Percentiles rank a stretch among this genome's conserved stretches.
Evolutionary conservation across 2,888 invertebrate genomes (phyloP).

Genomic region (Myopa tessellatipennis): DNA sequence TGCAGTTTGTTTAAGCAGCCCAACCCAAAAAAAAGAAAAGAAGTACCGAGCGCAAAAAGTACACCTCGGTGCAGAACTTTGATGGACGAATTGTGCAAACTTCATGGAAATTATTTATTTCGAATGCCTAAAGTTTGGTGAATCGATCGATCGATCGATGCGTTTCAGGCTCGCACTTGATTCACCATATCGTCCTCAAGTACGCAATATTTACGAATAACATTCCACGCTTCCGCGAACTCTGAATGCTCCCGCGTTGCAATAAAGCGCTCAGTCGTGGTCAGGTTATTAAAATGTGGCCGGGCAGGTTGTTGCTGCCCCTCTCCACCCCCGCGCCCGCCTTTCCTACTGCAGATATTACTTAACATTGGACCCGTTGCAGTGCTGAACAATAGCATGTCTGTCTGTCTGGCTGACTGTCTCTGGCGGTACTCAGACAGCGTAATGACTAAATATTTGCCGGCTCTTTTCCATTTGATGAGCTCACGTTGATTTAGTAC

Average conservation of each 20-base stretch:
- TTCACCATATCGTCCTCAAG: background rate
- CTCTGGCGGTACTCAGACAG: slow-evolving; percentile 62
- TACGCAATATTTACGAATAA: background rate
- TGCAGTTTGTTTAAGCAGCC: background rate
- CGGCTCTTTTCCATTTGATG: slow-evolving; percentile 20
- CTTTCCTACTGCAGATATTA: background rate
- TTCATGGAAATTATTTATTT: background rate
- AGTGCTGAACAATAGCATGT: slow-evolving; percentile 57
- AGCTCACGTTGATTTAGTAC: slow-evolving; percentile 6
- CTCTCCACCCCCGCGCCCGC: background rate
- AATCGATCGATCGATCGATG: background rate
- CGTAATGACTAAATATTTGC: slow-evolving; percentile 55
- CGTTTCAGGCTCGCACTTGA: background rate
- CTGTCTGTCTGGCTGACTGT: background rate
- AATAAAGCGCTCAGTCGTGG: background rate
- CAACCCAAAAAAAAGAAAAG: background rate
- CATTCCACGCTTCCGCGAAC: background rate
- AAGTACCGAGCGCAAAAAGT: background rate
- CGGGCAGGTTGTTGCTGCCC: background rate
- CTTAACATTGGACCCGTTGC: slow-evolving; percentile 30
- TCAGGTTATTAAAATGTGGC: slow-evolving; percentile 3
- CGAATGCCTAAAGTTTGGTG: background rate
- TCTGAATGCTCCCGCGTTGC: too few species aligned
- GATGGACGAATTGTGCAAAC: background rate
- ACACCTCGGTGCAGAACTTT: background rate